Base-by-base conservation (phyloP, 37 sponge, comb jelly and placozoan genomes). In the Halichondria panicea region DNA sequence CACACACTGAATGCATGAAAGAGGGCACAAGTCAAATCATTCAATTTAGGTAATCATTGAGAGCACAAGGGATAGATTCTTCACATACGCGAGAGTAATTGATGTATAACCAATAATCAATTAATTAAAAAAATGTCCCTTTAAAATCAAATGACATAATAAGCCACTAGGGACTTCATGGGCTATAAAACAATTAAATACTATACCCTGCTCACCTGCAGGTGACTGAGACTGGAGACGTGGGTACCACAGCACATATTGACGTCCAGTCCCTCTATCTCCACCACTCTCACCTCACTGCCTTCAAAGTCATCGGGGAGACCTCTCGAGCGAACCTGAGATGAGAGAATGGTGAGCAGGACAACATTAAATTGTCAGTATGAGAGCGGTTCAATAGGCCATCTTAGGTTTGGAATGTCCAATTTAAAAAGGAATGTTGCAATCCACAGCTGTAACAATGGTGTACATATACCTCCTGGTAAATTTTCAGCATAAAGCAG, bases 161-260 rank as follows among this genome's bases (percentile, higher is more conserved):
- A n/a, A n/a, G n/a, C n/a, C n/a, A n/a, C n/a, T n/a, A 25, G 61
- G 61, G 24, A 59, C 42, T 34, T 36, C 40, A 37, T 9, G 39
- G 38, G 39, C n/a, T 12, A n/a, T n/a, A n/a, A n/a, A n/a, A n/a
- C n/a, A n/a, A n/a, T n/a, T n/a, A n/a, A n/a, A n/a, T n/a, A n/a
- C n/a, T n/a, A n/a, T n/a, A n/a, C 21, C 25, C 15, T 2, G 25
- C 37, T 41, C 59, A 88, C 92, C 63, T 91, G 92, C 4, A 93
- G 43, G 71, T 95, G 84, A 45, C 81, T 79, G 11, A 95, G 81
- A 64, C 89, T 92, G 55, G 76, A 71, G 33, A 98, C 89, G 50
- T 98, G 99, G 13, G 99, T 98, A 0, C 99, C 99, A 87, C 99
- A 98, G 68, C 99, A 98, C 93, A 92, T 98, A 80, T 98, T 98